Evolutionary conservation across 2,113 vertebrate genomes (phyloP).

Genomic region (Nerophis ophidion): DNA sequence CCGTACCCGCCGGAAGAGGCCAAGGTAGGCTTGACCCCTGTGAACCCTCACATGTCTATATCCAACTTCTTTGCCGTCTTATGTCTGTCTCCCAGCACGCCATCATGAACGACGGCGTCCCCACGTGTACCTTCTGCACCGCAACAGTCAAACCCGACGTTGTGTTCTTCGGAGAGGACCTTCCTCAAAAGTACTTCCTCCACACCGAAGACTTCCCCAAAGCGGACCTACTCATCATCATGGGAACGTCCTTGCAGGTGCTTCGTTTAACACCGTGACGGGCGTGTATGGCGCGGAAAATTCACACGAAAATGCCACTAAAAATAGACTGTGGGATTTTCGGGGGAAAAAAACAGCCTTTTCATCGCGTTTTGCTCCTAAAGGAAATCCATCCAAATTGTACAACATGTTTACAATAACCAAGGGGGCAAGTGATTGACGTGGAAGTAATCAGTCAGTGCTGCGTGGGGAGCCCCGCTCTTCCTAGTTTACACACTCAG

Average conservation of each 20-base stretch:
- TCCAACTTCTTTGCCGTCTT: not conserved
- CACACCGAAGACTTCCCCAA: slow-evolving; percentile 72
- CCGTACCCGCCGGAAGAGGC: slow-evolving; percentile 70
- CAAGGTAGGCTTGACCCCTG: slow-evolving; percentile 47
- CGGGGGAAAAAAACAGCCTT: too few relatives aligned
- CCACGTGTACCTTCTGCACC: slow-evolving; percentile 67
- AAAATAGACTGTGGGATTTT: too few relatives aligned
- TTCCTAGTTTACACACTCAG: too few relatives aligned
- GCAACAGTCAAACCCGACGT: slow-evolving; percentile 76
- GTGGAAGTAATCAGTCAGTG: too few relatives aligned
- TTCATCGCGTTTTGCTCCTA: too few relatives aligned
- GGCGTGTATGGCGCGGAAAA: too few relatives aligned
- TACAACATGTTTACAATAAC: too few relatives aligned
- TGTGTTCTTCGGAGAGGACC: slow-evolving; percentile 77
- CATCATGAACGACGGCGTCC: slow-evolving; percentile 69
- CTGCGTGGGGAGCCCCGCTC: too few relatives aligned
- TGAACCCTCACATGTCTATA: not conserved
- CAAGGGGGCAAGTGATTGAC: too few relatives aligned
- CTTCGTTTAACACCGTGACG: not conserved
- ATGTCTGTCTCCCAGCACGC: slow-evolving; percentile 28
- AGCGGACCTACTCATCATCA: slow-evolving; percentile 76
- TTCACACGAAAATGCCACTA: too few relatives aligned
- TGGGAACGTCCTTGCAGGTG: slow-evolving; percentile 77
- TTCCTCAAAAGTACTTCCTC: slow-evolving; percentile 72
- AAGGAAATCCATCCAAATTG: too few relatives aligned